Base-by-base conservation (phyloP, 1,140 invertebrate genomes). In the Lepidurus packardi region DNA sequence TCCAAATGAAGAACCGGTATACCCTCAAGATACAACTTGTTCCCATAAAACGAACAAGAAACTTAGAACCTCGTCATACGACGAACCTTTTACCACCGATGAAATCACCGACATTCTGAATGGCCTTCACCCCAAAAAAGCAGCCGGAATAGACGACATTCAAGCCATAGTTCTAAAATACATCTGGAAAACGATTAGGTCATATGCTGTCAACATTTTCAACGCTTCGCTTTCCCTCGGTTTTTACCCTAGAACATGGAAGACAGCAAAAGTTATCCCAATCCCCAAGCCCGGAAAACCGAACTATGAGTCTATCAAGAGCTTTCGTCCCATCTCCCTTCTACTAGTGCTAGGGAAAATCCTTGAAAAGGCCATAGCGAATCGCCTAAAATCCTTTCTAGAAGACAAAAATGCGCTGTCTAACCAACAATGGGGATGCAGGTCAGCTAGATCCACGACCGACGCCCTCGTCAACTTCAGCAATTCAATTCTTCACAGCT, bases 201-300 rank as follows among this genome's bases (percentile, higher is more conserved):
- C 75, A 42, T 11, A 21, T n/a, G 41, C 4, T 10, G 42, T 25
- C n/a, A 76, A 1, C 11, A 25, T 76, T 8, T 76, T 76, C 75
- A 76, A 76, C 75, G 75, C 75, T 3, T 43, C 44, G 16, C 75
- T 76, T 16, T 43, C n/a, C 11, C n/a, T 10, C 7, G 75, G 75
- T 10, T 76, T 25, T 41, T 76, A 41, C 42, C 75, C 75, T 10
- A 3, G 41, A 76, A n/a, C 5, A 7, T 76, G 75, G 75, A 5
- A 76, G 6, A 41, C 1, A 43, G 44, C 44, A 41, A 9, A 16
- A 47, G 45, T 47, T 47, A 9, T 47, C 16, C n/a, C 44, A 24
- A n/a, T 76, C n/a, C 75, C 75, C 75, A 76, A 76, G 42, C 75
- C 75, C n/a, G 34, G n/a, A 16, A 76, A 76, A 76, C n/a, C 11